These are phyloP conservation scores for Sapajus apella DNA, from an alignment of 2,113 vertebrate genomes.

Conservation along the genomic window DNA sequence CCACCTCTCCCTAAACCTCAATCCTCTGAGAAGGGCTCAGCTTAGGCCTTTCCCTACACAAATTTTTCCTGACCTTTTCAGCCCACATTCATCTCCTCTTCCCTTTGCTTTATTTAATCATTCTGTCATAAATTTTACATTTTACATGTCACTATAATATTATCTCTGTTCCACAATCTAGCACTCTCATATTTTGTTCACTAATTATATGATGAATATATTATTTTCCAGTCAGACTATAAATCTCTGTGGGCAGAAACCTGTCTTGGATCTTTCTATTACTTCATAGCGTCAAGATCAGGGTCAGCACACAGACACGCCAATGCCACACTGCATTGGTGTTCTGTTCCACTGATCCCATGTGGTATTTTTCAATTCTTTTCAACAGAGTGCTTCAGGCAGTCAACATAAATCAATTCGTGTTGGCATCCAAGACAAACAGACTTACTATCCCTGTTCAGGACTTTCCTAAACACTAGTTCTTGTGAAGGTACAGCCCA, in stretches of 20 bases:
- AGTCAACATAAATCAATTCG: constrained; percentile 3
- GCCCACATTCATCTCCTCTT: neutral
- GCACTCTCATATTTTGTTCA: constrained; percentile 30
- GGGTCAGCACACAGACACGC: neutral
- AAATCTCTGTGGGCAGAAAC: neutral
- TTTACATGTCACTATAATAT: constrained; percentile 38
- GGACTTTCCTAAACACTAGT: neutral
- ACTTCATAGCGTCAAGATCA: neutral
- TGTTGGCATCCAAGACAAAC: neutral
- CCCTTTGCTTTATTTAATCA: neutral
- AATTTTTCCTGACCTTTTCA: neutral
- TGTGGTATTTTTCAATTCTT: constrained; percentile 2
- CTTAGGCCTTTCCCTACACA: neutral
- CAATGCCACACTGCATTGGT: neutral
- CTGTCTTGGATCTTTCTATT: neutral
- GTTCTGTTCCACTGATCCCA: neutral
- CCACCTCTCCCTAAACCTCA: neutral
- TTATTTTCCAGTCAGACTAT: constrained; percentile 24
- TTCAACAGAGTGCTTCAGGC: neutral
- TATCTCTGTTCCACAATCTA: neutral
- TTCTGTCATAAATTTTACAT: neutral
- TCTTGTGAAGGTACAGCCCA: neutral
- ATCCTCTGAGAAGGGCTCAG: neutral
- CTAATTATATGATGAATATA: constrained; percentile 20
- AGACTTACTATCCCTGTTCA: neutral